Evolutionary conservation across 2,888 invertebrate genomes (phyloP).

Genomic region (Melinaea marsaeus): DNA sequence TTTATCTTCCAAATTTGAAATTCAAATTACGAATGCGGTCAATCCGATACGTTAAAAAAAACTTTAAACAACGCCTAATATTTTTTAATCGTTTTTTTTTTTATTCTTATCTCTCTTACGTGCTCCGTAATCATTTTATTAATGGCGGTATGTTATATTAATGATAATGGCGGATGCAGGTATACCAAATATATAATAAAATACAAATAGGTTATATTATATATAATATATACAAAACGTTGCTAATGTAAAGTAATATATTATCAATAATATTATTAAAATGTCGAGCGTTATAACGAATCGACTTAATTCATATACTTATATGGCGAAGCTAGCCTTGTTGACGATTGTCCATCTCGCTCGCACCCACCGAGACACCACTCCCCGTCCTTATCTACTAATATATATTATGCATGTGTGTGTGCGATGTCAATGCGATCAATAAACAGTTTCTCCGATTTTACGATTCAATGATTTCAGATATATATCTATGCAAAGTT

Average conservation of each 20-base stretch:
- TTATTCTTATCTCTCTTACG: conserved; percentile 22
- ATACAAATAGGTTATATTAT: conserved; percentile 7
- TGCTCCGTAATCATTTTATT: conserved; percentile 24
- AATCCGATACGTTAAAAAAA: conserved; percentile 33
- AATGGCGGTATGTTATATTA: conserved; percentile 11
- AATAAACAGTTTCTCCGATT: conserved; percentile 76
- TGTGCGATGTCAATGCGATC: conserved; percentile 65
- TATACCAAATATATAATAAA: not conserved
- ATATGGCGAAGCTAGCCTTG: conserved; percentile 74
- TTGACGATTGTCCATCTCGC: conserved; percentile 60
- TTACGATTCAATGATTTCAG: conserved; percentile 72
- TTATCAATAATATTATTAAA: conserved; percentile 59
- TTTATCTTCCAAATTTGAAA: conserved; percentile 31
- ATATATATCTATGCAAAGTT: conserved; percentile 72
- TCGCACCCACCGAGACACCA: conserved; percentile 48
- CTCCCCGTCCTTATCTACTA: conserved; percentile 64
- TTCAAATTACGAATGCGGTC: conserved; percentile 32
- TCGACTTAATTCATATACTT: conserved; percentile 72
- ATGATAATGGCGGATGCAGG: conserved; percentile 9
- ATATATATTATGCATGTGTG: conserved; percentile 51
- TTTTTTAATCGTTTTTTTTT: conserved; percentile 38
- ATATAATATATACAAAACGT: conserved; percentile 31
- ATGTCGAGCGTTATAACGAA: conserved; percentile 70
- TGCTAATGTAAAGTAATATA: conserved; percentile 13
- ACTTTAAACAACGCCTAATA: conserved; percentile 35